Evolutionary conservation across 2,797 vertebrate species (phyloP).

Genomic region (Pseudotriccus pelzelni): DNA sequence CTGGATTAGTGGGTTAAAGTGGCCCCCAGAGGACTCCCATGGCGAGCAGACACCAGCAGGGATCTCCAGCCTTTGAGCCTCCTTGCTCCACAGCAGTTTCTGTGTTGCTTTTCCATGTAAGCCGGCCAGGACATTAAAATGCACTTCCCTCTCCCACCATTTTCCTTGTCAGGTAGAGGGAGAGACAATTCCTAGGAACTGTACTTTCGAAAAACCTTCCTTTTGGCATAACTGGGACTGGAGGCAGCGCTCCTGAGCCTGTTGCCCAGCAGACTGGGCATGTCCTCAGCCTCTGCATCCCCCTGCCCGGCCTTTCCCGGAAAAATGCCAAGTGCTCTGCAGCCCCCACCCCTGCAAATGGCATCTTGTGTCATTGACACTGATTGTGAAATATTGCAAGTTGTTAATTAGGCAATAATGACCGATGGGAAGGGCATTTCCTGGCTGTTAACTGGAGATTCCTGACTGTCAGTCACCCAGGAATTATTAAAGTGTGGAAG

Average conservation of each 20-base stretch:
- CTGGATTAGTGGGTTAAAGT: fast-evolving
- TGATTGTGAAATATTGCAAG: neutral
- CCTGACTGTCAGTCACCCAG: conserved; percentile 20
- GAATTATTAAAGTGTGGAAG: neutral
- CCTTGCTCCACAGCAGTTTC: neutral
- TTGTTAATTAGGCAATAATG: conserved; percentile 57
- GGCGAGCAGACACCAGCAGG: neutral
- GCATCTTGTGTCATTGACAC: neutral
- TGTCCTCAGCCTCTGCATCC: neutral
- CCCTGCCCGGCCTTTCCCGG: neutral
- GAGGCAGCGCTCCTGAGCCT: neutral
- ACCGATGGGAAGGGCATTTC: conserved; percentile 53
- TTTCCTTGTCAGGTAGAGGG: too few species aligned
- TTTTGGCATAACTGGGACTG: neutral
- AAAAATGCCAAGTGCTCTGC: neutral
- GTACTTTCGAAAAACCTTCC: neutral
- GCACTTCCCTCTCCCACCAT: neutral
- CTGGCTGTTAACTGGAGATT: conserved; percentile 11
- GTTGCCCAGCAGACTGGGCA: neutral
- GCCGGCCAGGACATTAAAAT: neutral
- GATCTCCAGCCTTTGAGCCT: neutral
- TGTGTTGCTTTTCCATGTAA: neutral
- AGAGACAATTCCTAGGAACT: neutral
- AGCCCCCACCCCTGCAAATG: neutral
- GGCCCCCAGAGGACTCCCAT: fast-evolving